A percentile compares a stretch with the other conserved stretches of the same genome.
phyloP scores from a whole-genome alignment of 2,797 vertebrate genomes.

The Micromesistius poutassou region DNA sequence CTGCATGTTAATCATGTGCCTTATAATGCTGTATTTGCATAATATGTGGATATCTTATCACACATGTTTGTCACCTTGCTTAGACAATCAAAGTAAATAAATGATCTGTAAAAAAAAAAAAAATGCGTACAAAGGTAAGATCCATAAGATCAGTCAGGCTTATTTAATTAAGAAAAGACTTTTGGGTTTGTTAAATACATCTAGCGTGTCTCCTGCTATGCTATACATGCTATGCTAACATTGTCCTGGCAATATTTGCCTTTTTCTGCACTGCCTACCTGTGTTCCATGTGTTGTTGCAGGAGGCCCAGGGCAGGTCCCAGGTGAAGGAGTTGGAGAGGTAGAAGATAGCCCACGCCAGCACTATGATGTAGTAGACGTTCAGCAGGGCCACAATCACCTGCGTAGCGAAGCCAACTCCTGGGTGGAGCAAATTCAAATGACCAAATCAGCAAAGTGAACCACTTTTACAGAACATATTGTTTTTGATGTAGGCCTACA shows the following conservation, averaged over 20 bases:
- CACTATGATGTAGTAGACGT: slow-evolving; percentile 92
- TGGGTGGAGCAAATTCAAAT: slow-evolving; percentile 46
- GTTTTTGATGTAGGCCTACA: neutral
- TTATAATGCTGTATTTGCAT: no score
- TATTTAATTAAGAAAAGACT: no score
- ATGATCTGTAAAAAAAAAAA: no score
- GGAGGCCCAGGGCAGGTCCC: slow-evolving; percentile 89
- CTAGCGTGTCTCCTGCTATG: neutral
- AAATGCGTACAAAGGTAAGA: no score
- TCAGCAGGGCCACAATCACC: slow-evolving; percentile 85
- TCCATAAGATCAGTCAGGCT: no score
- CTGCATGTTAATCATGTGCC: no score
- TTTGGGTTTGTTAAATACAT: no score
- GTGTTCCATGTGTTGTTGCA: slow-evolving; percentile 96
- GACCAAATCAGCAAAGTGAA: neutral
- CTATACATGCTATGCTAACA: neutral
- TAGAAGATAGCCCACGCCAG: slow-evolving; percentile 94
- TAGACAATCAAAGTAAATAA: no score
- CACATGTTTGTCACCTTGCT: no score
- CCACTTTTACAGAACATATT: neutral
- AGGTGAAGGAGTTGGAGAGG: slow-evolving; percentile 88
- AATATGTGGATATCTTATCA: no score
- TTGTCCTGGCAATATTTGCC: neutral
- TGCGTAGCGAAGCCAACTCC: slow-evolving; percentile 94
- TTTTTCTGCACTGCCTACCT: slow-evolving; percentile 63